Conservation (phyloP, 23 tunicate genomes). For the Phallusia fumigata region DNA sequence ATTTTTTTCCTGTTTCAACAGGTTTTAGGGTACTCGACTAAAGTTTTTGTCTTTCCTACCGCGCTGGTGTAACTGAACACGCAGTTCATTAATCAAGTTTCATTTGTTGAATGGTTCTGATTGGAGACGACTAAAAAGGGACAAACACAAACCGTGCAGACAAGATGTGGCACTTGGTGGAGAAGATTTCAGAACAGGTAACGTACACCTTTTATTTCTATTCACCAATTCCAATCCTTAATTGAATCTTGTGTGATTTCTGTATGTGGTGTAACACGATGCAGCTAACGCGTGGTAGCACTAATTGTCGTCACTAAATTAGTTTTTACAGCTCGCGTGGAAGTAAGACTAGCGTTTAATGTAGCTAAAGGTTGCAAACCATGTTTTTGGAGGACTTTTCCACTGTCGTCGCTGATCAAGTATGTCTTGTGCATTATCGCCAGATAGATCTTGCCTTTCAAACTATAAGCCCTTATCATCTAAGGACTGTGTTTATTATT, state of each 20-base stretch:
- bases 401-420: not conserved
- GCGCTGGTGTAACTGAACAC: not conserved
- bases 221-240: not conserved
- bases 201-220: not conserved
- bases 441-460: too few species aligned
- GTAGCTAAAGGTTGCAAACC: not conserved
- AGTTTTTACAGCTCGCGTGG: not conserved
- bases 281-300: not conserved
- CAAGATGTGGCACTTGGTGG: slow-evolving; percentile 64
- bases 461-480: too few species aligned
- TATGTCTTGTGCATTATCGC: not conserved
- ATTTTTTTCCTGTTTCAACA: too few species aligned
- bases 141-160: not conserved
- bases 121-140: not conserved
- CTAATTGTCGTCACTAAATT: not conserved
- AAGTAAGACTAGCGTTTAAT: not conserved
- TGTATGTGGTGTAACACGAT: not conserved
- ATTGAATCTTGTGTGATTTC: not conserved
- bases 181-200: slow-evolving; percentile 62
- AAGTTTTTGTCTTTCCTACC: too few species aligned
- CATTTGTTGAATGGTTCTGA: not conserved
- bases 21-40: too few species aligned
- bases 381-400: slow-evolving; percentile 15
- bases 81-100: not conserved
- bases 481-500: too few species aligned